phyloP scores from a whole-genome alignment of 2,888 invertebrate species.

The Boloria selene region DNA sequence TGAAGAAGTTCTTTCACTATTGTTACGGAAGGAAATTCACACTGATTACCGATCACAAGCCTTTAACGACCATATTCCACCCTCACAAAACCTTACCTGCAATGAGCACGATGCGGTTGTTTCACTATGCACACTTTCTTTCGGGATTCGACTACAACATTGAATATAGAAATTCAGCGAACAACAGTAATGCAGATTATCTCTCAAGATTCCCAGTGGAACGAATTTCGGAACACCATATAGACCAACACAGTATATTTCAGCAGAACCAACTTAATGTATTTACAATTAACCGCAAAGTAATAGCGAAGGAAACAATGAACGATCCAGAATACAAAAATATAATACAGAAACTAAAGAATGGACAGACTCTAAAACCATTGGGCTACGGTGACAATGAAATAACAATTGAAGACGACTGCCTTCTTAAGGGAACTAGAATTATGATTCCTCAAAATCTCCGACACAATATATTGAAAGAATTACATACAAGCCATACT shows the following conservation, averaged over 20 bases:
- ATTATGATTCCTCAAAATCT: neutral
- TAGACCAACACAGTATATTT: neutral
- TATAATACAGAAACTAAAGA: too few species aligned
- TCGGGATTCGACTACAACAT: slow-evolving; percentile 20
- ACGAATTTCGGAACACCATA: neutral
- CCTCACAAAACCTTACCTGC: slow-evolving; percentile 27
- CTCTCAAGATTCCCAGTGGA: slow-evolving; percentile 11
- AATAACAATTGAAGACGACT: too few species aligned
- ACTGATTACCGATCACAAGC: slow-evolving; percentile 52
- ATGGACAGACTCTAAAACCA: too few species aligned
- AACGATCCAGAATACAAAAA: too few species aligned
- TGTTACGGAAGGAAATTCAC: slow-evolving; percentile 51
- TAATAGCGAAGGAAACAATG: neutral
- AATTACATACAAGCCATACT: slow-evolving; percentile 28
- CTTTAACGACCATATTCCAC: slow-evolving; percentile 47
- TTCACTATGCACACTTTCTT: slow-evolving; percentile 28
- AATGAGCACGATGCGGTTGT: slow-evolving; percentile 36
- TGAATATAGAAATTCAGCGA: slow-evolving; percentile 1
- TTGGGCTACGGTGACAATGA: too few species aligned
- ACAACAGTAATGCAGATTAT: slow-evolving; percentile 13
- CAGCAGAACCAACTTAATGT: neutral
- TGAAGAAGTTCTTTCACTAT: slow-evolving; percentile 52
- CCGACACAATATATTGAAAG: slow-evolving; percentile 8
- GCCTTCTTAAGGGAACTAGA: too few species aligned
- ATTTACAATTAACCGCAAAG: neutral